These are phyloP conservation scores for Phocides pigmalion DNA, from an alignment of 1,140 invertebrate species.

Conservation along the genomic window DNA sequence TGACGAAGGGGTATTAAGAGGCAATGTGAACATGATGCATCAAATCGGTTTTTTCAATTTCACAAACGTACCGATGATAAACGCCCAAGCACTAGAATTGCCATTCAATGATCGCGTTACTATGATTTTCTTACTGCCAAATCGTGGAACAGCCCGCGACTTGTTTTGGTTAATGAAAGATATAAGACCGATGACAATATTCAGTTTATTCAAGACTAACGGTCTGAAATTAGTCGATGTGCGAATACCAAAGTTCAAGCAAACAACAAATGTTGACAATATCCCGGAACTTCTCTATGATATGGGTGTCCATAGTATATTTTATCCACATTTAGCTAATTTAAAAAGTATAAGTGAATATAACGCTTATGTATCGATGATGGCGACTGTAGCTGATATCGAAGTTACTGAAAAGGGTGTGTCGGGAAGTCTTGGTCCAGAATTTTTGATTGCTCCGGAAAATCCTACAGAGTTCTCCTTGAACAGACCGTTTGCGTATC, in stretches of 20 bases:
- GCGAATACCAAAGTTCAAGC: slow-evolving; percentile 86
- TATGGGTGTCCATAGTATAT: slow-evolving; percentile 87
- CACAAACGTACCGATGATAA: slow-evolving; percentile 67
- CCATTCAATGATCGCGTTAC: slow-evolving; percentile 85
- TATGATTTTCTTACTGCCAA: slow-evolving; percentile 87
- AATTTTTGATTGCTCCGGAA: slow-evolving; percentile 69
- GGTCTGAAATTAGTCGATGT: slow-evolving; percentile 80
- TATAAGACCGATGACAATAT: slow-evolving; percentile 78
- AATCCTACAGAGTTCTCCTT: slow-evolving; percentile 55
- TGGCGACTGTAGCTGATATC: slow-evolving; percentile 87
- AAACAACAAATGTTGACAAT: slow-evolving; percentile 84
- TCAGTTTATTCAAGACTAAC: slow-evolving; percentile 72
- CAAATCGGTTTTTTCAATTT: slow-evolving; percentile 67
- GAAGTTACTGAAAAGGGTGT: slow-evolving; percentile 90
- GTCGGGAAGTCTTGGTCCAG: slow-evolving; percentile 82
- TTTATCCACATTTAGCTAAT: slow-evolving; percentile 84
- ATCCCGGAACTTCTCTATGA: slow-evolving; percentile 84
- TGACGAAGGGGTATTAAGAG: slow-evolving; percentile 52
- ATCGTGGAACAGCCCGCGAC: slow-evolving; percentile 50
- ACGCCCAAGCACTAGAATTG: slow-evolving; percentile 86
- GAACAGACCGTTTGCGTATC: slow-evolving; percentile 79
- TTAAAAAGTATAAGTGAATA: slow-evolving; percentile 85
- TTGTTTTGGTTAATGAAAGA: slow-evolving; percentile 77
- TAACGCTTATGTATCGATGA: slow-evolving; percentile 79
- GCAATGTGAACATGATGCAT: slow-evolving; percentile 81